Base-by-base conservation (phyloP, 2,888 invertebrate species). In the Sialis fuliginosa region DNA sequence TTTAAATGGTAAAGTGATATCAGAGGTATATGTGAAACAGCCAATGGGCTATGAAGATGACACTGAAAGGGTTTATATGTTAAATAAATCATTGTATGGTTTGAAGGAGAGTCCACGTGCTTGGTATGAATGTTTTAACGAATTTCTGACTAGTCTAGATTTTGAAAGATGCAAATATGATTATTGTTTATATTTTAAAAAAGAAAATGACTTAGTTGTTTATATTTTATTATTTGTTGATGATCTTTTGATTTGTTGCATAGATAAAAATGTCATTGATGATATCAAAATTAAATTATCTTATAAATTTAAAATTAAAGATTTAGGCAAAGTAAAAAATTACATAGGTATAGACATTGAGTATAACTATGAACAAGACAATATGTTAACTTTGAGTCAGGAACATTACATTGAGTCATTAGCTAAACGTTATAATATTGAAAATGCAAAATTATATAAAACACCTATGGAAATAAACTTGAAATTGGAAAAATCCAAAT, bases 391-490 rank as follows among this genome's bases (percentile, higher is more conserved):
- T 6, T 46, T 61, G 48, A 56, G 57, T 54, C 39, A 56, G 44
- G 54, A 53, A 45, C 48, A 51, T 6, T 57, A 55, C 46, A 54
- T 52, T 34, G 52, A 52, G 44, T 52, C 52, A n/a, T 45, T 56
- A 45, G 51, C 46, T 32, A 45, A 13, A 40, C 51, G 52, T 44
- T 58, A 56, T 48, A 42, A 53, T 33, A 49, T 60, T 22, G 43
- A 50, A 47, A 53, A 57, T 47, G 50, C 54, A 6, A 53, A 53
- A 49, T 44, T 53, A 56, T 51, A 52, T 40, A 53, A 53, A 45
- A 57, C 58, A 6, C 58, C 59, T 34, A 60, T 61, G 58, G 59
- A 60, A 32, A 54, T 54, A 50, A 52, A 53, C 45, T 44, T 53
- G 34, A 53, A 50, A 37, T 45, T 47, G 45, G 39, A 50, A 48